A percentile compares a stretch with the other conserved stretches of the same genome.
Evolutionary conservation across 2,888 invertebrate genomes (phyloP).

Genomic region (Melieria crassipennis): DNA sequence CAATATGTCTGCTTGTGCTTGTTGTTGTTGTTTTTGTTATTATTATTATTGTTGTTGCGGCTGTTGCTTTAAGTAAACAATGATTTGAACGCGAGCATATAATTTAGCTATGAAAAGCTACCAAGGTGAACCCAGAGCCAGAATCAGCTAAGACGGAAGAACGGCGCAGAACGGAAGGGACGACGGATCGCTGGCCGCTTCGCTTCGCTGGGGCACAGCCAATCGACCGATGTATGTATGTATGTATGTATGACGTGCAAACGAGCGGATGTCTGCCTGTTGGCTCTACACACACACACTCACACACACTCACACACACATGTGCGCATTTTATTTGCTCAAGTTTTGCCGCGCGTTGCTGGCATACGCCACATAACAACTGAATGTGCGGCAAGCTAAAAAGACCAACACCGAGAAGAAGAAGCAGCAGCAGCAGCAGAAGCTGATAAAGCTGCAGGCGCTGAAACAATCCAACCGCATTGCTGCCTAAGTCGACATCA

Average conservation of each 20-base stretch:
- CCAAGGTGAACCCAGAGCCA: background rate
- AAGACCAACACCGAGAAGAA: slow-evolving; percentile 10
- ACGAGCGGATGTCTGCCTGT: background rate
- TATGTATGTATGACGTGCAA: background rate
- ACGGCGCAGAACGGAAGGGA: background rate
- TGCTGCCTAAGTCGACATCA: slow-evolving; percentile 26
- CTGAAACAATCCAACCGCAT: slow-evolving; percentile 25
- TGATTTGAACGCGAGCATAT: slow-evolving; percentile 45
- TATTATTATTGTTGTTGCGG: slow-evolving; percentile 20
- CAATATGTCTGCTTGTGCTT: background rate
- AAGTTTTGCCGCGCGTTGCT: slow-evolving; percentile 18
- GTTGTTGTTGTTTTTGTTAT: too few relatives aligned
- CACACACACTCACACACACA: background rate
- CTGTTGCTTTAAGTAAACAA: slow-evolving; percentile 45
- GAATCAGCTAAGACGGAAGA: background rate
- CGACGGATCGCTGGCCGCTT: background rate
- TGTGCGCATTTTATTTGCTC: slow-evolving; percentile 23
- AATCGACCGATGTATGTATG: background rate
- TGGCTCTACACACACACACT: background rate
- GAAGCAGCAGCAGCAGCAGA: background rate
- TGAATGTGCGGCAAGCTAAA: too few relatives aligned
- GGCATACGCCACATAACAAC: slow-evolving; percentile 10
- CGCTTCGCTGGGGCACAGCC: background rate
- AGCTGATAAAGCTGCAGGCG: slow-evolving; percentile 20
- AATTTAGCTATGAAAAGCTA: slow-evolving; percentile 41